Evolutionary conservation across 1,140 invertebrate genomes (phyloP).

Genomic region (Battus philenor): DNA sequence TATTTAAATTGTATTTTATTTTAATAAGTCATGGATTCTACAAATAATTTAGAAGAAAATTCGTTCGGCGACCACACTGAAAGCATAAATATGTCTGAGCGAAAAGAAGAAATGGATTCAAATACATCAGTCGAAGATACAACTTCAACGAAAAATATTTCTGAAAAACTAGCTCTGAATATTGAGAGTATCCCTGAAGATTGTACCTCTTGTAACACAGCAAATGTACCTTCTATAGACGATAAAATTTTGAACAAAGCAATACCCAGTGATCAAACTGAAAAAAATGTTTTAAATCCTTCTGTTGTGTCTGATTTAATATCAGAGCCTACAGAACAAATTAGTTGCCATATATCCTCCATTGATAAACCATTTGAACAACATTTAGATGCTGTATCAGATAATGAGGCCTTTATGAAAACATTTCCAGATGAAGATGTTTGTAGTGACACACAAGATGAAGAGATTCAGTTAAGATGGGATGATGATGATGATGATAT

Average conservation of each 20-base stretch:
- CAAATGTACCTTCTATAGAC: neutral
- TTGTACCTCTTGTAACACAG: neutral
- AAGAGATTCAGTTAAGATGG: conserved; percentile 35
- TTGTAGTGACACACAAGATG: conserved; percentile 22
- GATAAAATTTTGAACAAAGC: neutral
- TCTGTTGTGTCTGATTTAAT: neutral
- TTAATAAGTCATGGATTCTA: no score
- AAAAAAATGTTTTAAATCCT: neutral
- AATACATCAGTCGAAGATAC: no score
- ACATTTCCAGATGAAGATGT: conserved; percentile 19
- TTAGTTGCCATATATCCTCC: conserved; percentile 15
- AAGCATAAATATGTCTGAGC: no score
- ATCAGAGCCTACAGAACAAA: neutral
- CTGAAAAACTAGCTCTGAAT: no score
- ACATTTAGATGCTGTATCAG: neutral
- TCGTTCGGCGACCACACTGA: no score
- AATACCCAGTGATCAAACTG: neutral
- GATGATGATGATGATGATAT: conserved; percentile 33
- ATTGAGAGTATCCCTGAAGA: no score
- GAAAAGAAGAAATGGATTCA: no score
- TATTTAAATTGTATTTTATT: no score
- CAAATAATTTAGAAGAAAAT: no score
- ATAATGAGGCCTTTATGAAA: conserved; percentile 5
- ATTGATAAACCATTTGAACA: conserved; percentile 2
- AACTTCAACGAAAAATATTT: no score